Percentiles rank a stretch among this genome's conserved stretches.
Conservation (phyloP, 2,888 invertebrate genomes). For the Mesopsocus fuscifrons region DNA sequence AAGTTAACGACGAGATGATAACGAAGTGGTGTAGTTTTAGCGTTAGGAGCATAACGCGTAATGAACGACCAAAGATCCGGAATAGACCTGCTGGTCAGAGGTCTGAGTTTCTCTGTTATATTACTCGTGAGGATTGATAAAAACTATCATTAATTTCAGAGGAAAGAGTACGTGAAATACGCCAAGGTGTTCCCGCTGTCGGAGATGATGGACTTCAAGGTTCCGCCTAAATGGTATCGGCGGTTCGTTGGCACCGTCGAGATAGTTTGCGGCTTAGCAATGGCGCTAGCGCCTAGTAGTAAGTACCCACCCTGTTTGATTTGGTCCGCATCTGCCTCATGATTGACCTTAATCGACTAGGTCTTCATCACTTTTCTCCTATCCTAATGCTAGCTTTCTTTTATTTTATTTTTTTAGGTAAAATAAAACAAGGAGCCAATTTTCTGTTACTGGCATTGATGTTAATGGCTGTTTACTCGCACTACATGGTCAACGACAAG, state of each 20-base stretch:
- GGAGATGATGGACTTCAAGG: slow-evolving; percentile 61
- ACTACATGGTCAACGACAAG: slow-evolving; percentile 80
- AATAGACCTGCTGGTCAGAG: too few relatives aligned
- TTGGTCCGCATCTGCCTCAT: too few relatives aligned
- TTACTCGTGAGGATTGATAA: too few relatives aligned
- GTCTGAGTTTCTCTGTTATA: too few relatives aligned
- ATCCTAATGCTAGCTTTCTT: too few relatives aligned
- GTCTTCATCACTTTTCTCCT: too few relatives aligned
- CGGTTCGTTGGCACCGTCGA: slow-evolving; percentile 67
- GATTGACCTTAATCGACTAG: too few relatives aligned
- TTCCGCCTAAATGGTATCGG: slow-evolving; percentile 84
- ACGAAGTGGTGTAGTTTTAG: too few relatives aligned
- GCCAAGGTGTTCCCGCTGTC: slow-evolving; percentile 84
- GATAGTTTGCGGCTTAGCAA: slow-evolving; percentile 61
- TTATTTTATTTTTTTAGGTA: slow-evolving; percentile 42
- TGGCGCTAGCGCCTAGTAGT: slow-evolving; percentile 72
- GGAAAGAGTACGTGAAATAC: slow-evolving; percentile 88
- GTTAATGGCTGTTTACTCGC: slow-evolving; percentile 80
- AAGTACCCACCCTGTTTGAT: slow-evolving; percentile 30
- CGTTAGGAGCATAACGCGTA: too few relatives aligned
- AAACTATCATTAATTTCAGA: too few relatives aligned
- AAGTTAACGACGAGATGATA: too few relatives aligned
- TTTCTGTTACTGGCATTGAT: slow-evolving; percentile 63
- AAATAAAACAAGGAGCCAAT: slow-evolving; percentile 80
- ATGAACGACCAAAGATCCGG: too few relatives aligned